These are phyloP conservation scores for Notolepis coatsorum DNA, from an alignment of 2,797 vertebrate species.

Conservation along the genomic window DNA sequence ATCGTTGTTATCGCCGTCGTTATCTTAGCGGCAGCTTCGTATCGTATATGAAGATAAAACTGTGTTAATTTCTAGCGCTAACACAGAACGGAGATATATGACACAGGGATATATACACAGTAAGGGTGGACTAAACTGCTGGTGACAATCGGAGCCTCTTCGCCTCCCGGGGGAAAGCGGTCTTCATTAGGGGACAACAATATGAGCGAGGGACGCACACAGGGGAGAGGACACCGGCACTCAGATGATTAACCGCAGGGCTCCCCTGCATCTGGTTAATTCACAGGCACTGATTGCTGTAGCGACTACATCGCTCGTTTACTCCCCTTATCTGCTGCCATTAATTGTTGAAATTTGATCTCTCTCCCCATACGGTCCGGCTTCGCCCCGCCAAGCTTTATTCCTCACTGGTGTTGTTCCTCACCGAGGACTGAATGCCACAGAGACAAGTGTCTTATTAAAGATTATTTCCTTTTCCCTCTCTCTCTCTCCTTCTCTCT, in stretches of 20 bases:
- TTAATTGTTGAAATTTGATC: constrained; percentile 58
- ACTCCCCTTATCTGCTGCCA: constrained; percentile 22
- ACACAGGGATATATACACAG: constrained; percentile 32
- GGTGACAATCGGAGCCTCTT: constrained; percentile 35
- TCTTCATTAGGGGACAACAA: constrained; percentile 69
- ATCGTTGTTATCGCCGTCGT: no score
- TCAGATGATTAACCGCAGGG: constrained; percentile 39
- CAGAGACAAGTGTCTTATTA: not conserved
- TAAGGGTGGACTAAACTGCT: constrained; percentile 49
- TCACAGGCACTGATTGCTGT: constrained; percentile 5
- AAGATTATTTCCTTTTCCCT: not conserved
- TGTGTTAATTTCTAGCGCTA: constrained; percentile 46
- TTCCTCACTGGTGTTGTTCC: constrained; percentile 6
- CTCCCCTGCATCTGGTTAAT: constrained; percentile 31
- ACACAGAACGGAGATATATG: constrained; percentile 53
- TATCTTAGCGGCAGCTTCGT: no score
- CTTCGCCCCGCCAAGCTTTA: constrained; percentile 17
- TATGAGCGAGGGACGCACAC: constrained; percentile 46
- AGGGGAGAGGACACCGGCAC: constrained; percentile 37
- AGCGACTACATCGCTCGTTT: constrained; percentile 29
- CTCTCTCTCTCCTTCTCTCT: not conserved
- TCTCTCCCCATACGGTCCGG: constrained; percentile 29
- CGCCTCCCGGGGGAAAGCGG: constrained; percentile 43
- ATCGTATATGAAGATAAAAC: no score
- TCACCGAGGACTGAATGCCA: not conserved